phyloP scores from a whole-genome alignment of 2,113 vertebrate genomes.

The Cyanoliseus patagonus region DNA sequence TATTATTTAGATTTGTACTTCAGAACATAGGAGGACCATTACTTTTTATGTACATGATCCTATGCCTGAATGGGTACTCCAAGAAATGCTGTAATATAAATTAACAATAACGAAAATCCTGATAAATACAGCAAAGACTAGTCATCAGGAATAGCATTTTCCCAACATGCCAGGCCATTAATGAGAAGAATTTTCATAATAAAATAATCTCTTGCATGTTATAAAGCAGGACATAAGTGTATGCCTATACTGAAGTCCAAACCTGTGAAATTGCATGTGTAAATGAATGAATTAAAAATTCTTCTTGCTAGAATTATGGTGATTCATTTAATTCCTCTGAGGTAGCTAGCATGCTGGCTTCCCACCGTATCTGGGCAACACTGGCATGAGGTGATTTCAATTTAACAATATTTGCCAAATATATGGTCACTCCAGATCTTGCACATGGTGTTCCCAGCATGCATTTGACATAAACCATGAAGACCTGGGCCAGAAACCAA shows the following conservation, averaged over 20 bases:
- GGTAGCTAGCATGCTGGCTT: background rate
- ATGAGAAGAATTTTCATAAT: background rate
- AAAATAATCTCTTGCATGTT: background rate
- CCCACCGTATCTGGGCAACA: constrained; percentile 81
- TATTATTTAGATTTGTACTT: background rate
- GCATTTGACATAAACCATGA: constrained; percentile 75
- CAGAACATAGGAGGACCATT: background rate
- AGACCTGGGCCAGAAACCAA: constrained; percentile 65
- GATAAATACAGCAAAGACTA: background rate
- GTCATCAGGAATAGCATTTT: background rate
- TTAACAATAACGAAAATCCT: background rate
- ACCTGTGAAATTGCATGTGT: background rate
- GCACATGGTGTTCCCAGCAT: constrained; percentile 76
- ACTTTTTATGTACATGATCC: background rate
- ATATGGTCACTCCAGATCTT: constrained; percentile 76
- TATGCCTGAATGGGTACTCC: background rate
- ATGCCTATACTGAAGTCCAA: background rate
- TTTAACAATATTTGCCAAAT: constrained; percentile 77
- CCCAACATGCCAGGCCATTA: background rate
- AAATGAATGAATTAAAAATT: background rate
- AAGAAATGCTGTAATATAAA: background rate
- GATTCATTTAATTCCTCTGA: background rate
- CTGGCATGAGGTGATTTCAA: constrained; percentile 72
- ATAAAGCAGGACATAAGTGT: background rate
- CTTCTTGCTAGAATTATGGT: background rate